These are phyloP conservation scores for Catharus bicknelli DNA, from an alignment of 2,113 vertebrate species.

Conservation along the genomic window DNA sequence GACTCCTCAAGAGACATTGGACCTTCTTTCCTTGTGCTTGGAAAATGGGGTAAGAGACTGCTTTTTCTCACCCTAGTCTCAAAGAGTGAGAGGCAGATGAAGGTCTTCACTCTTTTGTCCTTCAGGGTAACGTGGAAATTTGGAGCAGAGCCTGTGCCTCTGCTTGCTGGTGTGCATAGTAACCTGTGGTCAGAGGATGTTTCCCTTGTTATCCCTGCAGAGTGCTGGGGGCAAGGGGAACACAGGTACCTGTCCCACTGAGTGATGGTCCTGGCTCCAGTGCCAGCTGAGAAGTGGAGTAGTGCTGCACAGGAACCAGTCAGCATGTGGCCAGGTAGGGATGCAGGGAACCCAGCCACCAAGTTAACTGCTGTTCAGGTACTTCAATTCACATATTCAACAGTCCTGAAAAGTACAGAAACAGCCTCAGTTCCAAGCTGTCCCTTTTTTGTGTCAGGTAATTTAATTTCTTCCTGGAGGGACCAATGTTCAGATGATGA, in stretches of 20 bases:
- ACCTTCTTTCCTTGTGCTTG: not conserved
- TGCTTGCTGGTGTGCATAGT: not conserved
- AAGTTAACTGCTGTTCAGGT: conserved; percentile 26
- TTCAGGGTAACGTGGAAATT: accelerated
- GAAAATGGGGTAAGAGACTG: not conserved
- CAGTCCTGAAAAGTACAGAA: conserved; percentile 51
- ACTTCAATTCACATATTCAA: conserved; percentile 44
- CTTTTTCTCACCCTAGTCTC: not conserved
- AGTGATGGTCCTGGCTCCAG: not conserved
- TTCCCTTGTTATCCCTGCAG: not conserved
- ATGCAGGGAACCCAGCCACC: not conserved
- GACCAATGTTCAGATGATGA: conserved; percentile 64
- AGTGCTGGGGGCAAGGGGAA: not conserved
- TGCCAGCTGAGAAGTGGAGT: not conserved
- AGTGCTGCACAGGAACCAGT: not conserved
- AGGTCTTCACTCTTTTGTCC: not conserved
- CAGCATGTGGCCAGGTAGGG: not conserved
- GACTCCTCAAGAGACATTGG: not conserved
- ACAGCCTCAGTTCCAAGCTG: conserved; percentile 40
- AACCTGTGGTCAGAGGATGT: not conserved
- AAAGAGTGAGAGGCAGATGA: not conserved
- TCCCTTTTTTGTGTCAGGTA: conserved; percentile 61
- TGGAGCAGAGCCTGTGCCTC: not conserved
- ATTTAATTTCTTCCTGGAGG: conserved; percentile 70
- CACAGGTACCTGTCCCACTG: not conserved